A percentile compares a stretch with the other conserved stretches of the same genome.
phyloP scores from a whole-genome alignment of 1,140 invertebrate species.

The Drosophila murphyi region DNA sequence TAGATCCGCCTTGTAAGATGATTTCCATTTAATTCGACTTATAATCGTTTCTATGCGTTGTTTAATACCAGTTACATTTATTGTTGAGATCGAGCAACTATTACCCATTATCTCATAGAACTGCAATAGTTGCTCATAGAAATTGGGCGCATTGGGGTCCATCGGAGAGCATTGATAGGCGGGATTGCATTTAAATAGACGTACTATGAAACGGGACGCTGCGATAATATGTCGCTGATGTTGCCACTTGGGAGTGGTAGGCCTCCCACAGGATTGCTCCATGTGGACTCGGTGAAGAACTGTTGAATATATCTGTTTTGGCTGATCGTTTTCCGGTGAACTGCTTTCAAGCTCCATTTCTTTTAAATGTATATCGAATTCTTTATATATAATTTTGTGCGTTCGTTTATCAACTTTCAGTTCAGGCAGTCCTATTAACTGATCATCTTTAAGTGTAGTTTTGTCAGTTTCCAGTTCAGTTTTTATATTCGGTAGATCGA shows the following conservation, averaged over 20 bases:
- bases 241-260: conserved; percentile 10
- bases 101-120: conserved; percentile 42
- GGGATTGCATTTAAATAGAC: conserved; percentile 49
- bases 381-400: too few species aligned
- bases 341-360: too few species aligned
- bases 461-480: too few species aligned
- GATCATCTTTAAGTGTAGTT: too few species aligned
- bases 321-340: too few species aligned
- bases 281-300: too few species aligned
- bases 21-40: not conserved
- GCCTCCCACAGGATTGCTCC: too few species aligned
- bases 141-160: conserved; percentile 7
- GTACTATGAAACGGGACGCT: conserved; percentile 40
- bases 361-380: too few species aligned
- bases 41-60: not conserved
- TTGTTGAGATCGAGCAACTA: not conserved
- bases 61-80: not conserved
- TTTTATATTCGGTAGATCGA: too few species aligned
- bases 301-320: too few species aligned
- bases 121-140: conserved; percentile 57
- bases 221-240: conserved; percentile 44
- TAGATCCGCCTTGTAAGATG: not conserved
- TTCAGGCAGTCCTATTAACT: too few species aligned
- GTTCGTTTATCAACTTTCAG: too few species aligned
- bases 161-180: conserved; percentile 8